Percentiles rank a stretch among this genome's conserved stretches.
phyloP scores from a whole-genome alignment of 2,888 invertebrate genomes.

The Harpagoxenus sublaevis region DNA sequence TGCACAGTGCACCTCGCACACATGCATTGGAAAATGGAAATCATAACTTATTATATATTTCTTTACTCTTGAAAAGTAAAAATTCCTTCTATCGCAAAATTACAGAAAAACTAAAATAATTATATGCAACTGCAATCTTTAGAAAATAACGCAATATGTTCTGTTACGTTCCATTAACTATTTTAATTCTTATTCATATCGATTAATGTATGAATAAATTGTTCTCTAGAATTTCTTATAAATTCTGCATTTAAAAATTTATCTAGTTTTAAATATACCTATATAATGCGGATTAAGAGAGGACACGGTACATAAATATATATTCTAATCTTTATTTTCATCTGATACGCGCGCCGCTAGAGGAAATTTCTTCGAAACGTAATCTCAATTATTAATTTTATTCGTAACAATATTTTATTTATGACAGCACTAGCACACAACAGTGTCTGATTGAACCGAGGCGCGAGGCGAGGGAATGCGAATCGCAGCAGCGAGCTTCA shows the following conservation, averaged over 20 bases:
- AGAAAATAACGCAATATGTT: neutral
- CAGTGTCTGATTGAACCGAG: neutral
- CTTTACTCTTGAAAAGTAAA: neutral
- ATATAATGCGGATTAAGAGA: neutral
- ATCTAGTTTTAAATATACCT: neutral
- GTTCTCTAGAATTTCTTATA: neutral
- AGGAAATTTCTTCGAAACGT: neutral
- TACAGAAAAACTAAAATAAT: conserved; percentile 1
- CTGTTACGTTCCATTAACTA: neutral
- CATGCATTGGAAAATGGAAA: conserved; percentile 3
- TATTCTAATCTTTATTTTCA: neutral
- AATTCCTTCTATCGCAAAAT: conserved; percentile 3
- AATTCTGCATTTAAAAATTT: neutral
- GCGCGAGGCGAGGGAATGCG: neutral
- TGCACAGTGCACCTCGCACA: neutral
- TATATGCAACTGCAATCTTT: neutral
- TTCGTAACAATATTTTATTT: conserved; percentile 1
- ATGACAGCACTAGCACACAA: neutral
- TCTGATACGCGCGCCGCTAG: neutral
- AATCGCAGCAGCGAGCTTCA: neutral
- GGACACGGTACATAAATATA: neutral
- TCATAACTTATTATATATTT: conserved; percentile 28
- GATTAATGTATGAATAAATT: neutral
- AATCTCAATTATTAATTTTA: conserved; percentile 40
- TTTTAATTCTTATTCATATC: neutral